Percentiles rank a stretch among this genome's conserved stretches.
phyloP scores from a whole-genome alignment of 2,888 invertebrate genomes.

The Andricus quercusramuli region DNA sequence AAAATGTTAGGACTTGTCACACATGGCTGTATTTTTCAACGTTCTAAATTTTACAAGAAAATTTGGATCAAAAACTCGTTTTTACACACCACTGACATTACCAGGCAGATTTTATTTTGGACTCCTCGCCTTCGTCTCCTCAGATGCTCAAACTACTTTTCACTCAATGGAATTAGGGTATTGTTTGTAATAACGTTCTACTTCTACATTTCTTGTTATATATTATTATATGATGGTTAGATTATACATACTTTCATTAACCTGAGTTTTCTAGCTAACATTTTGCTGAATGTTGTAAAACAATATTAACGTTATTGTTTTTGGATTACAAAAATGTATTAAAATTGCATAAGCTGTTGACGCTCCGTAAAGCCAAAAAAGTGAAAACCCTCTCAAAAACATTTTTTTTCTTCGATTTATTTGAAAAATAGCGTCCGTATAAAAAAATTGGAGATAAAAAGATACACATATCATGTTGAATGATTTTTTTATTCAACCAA shows the following conservation, averaged over 20 bases:
- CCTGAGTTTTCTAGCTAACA: not conserved
- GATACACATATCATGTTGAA: too few relatives aligned
- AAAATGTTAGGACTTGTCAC: slow-evolving; percentile 32
- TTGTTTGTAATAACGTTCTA: slow-evolving; percentile 43
- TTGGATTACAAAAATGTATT: too few relatives aligned
- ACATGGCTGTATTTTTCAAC: not conserved
- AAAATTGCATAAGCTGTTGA: too few relatives aligned
- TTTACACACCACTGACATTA: not conserved
- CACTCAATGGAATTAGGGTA: slow-evolving; percentile 46
- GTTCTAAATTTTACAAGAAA: not conserved
- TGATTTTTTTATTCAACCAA: not conserved
- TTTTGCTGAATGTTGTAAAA: not conserved
- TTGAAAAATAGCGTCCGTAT: too few relatives aligned
- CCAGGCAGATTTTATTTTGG: slow-evolving; percentile 29
- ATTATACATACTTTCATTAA: not conserved
- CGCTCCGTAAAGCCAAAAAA: too few relatives aligned
- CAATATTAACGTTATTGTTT: too few relatives aligned
- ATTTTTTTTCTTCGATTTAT: too few relatives aligned
- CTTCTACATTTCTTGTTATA: not conserved
- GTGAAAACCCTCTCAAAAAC: too few relatives aligned
- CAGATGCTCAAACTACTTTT: slow-evolving; percentile 46
- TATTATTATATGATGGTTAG: not conserved
- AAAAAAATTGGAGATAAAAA: too few relatives aligned
- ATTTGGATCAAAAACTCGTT: slow-evolving; percentile 17
- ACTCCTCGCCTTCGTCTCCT: not conserved